A percentile compares a stretch with the other conserved stretches of the same genome.
phyloP scores from a whole-genome alignment of 1,140 invertebrate genomes.

The Drosophila nebulosa region DNA sequence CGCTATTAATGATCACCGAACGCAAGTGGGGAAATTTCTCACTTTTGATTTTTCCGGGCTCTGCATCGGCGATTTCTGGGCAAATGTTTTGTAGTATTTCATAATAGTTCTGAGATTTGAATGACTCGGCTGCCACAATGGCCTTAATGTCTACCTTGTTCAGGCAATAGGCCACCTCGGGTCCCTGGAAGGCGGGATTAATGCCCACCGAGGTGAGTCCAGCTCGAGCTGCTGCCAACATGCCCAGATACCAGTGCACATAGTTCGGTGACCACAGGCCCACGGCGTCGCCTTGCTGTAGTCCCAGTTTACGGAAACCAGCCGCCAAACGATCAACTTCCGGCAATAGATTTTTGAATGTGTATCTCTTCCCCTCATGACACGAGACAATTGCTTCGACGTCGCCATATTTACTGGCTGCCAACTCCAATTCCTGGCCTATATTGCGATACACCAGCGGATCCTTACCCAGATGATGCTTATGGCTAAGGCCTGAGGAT shows the following conservation, averaged over 20 bases:
- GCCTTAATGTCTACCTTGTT: slow-evolving; percentile 89
- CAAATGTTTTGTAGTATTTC: slow-evolving; percentile 83
- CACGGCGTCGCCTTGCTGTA: slow-evolving; percentile 90
- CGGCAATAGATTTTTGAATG: slow-evolving; percentile 84
- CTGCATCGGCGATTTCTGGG: slow-evolving; percentile 81
- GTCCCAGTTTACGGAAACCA: slow-evolving; percentile 88
- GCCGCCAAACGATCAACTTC: slow-evolving; percentile 90
- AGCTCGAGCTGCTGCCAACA: slow-evolving; percentile 89
- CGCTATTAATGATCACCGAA: slow-evolving; percentile 83
- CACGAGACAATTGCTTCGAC: slow-evolving; percentile 84
- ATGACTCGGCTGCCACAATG: slow-evolving; percentile 85
- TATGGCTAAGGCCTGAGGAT: slow-evolving; percentile 27
- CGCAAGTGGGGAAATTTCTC: slow-evolving; percentile 82
- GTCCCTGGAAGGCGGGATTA: slow-evolving; percentile 90
- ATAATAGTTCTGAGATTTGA: slow-evolving; percentile 88
- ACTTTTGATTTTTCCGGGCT: slow-evolving; percentile 62
- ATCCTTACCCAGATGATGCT: slow-evolving; percentile 82
- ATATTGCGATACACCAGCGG: slow-evolving; percentile 85
- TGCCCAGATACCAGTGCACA: slow-evolving; percentile 90
- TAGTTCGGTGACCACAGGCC: slow-evolving; percentile 95
- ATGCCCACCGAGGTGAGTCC: slow-evolving; percentile 92
- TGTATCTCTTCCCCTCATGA: slow-evolving; percentile 84
- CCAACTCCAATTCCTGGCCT: slow-evolving; percentile 84
- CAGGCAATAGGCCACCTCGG: slow-evolving; percentile 90
- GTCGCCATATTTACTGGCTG: slow-evolving; percentile 83